phyloP scores from a whole-genome alignment of 2,888 invertebrate species.

The Polietes domitor region DNA sequence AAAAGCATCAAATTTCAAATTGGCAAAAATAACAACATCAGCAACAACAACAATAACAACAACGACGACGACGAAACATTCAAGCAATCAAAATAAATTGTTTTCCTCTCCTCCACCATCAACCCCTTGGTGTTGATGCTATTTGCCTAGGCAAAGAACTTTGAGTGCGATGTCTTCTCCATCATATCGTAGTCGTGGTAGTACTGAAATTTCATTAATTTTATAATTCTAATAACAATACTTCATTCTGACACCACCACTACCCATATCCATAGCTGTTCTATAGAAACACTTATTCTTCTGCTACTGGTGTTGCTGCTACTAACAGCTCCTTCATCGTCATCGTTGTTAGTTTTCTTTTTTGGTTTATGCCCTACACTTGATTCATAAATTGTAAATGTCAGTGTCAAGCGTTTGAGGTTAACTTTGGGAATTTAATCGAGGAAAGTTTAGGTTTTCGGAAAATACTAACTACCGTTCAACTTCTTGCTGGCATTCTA shows the following conservation, averaged over 20 bases:
- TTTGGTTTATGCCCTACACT: neutral
- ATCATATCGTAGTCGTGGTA: neutral
- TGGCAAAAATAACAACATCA: constrained; percentile 27
- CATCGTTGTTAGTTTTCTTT: neutral
- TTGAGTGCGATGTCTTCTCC: neutral
- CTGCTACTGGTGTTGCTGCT: too few relatives aligned
- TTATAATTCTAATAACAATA: constrained; percentile 34
- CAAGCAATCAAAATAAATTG: constrained; percentile 51
- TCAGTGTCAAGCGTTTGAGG: neutral
- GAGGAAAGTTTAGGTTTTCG: too few relatives aligned
- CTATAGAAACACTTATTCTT: too few relatives aligned
- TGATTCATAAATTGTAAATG: neutral
- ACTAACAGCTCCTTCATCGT: neutral
- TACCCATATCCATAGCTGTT: too few relatives aligned
- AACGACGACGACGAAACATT: constrained; percentile 2
- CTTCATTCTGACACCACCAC: neutral
- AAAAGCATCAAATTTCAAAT: constrained; percentile 53
- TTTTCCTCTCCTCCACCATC: constrained; percentile 5
- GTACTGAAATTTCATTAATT: constrained; percentile 17
- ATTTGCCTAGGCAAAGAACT: neutral
- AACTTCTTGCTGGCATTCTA: too few relatives aligned
- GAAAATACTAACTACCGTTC: too few relatives aligned
- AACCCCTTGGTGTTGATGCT: neutral
- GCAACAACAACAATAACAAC: neutral
- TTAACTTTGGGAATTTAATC: neutral